Percentiles rank a stretch among this genome's conserved stretches.
Evolutionary conservation across 1,140 invertebrate genomes (phyloP).

Genomic region (Chionoecetes opilio): DNA sequence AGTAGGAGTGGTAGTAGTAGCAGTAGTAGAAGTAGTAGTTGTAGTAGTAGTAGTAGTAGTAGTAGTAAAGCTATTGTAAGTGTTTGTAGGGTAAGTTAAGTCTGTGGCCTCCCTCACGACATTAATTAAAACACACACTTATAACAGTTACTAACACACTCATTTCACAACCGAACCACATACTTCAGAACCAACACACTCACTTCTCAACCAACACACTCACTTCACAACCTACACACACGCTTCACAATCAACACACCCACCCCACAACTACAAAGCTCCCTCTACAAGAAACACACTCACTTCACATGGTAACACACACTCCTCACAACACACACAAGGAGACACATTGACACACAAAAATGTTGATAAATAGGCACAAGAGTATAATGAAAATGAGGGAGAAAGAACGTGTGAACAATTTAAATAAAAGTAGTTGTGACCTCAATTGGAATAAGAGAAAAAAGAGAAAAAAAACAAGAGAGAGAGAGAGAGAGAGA

Average conservation of each 20-base stretch:
- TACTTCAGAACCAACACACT: too few species aligned
- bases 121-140: too few species aligned
- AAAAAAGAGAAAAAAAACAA: not conserved
- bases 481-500: conserved; percentile 14
- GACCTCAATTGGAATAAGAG: not conserved
- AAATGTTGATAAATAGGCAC: not conserved
- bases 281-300: not conserved
- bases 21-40: not conserved
- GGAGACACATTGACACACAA: not conserved
- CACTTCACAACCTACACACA: too few species aligned
- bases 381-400: not conserved
- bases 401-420: not conserved
- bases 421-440: not conserved
- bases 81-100: too few species aligned
- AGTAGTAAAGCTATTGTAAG: too few species aligned
- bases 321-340: not conserved
- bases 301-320: not conserved
- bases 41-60: not conserved
- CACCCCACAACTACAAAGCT: too few species aligned
- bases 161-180: too few species aligned
- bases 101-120: too few species aligned
- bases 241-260: too few species aligned
- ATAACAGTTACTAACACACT: too few species aligned
- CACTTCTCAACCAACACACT: too few species aligned
- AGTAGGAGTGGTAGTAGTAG: not conserved